Evolutionary conservation across 1,140 invertebrate genomes (phyloP), one percentile per base, ranked within the genome.

Genomic region (Leptinotarsa defecta): DNA sequence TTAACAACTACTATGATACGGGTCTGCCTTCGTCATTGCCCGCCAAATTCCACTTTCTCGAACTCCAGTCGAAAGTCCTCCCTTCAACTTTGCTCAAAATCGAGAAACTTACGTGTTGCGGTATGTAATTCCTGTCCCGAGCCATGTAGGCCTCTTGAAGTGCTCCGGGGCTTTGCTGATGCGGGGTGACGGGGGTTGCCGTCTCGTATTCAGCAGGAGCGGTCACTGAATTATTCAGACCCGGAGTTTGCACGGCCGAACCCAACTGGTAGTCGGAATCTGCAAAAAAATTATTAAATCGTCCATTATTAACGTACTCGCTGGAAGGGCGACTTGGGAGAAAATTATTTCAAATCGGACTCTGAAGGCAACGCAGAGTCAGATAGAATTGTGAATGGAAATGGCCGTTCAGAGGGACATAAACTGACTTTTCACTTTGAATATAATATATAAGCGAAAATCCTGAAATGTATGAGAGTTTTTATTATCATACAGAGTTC

Each of bases 211-310:
- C 80, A 73, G 62, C 24, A 81, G 68, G 74, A 76, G 77, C 61
- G 80, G 76, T 79, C 72, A 81, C 81, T 78, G 83, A 83, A 83
- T 84, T 85, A 81, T 85, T 84, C 74, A 85, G 75, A 52, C 84
- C 83, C 17, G 89, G 89, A 48, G 89, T 89, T 81, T 89, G 88
- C 68, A 86, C 88, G 71, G 88, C 88, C 76, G 89, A 89, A 70
- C 88, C 89, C 78, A 91, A 84, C 82, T 91, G 90, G 83, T 91
- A 90, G 85, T 91, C 89, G 77, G 90, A 91, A 86, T 90, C 90
- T 91, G 86, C 70, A 80, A 81, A 84, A 84, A 79, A 78, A 68
- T 71, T 61, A 71, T 57, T 61, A 74, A 65, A 48, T 71, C 69
- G n/a, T 71, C 15, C 48, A 61, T 57, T 71, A 71, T 71, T 71